A percentile compares a stretch with the other conserved stretches of the same genome.
Evolutionary conservation across 53 echinoderm and acorn worm species (phyloP).

Genomic region (Pentamera pediparva): DNA sequence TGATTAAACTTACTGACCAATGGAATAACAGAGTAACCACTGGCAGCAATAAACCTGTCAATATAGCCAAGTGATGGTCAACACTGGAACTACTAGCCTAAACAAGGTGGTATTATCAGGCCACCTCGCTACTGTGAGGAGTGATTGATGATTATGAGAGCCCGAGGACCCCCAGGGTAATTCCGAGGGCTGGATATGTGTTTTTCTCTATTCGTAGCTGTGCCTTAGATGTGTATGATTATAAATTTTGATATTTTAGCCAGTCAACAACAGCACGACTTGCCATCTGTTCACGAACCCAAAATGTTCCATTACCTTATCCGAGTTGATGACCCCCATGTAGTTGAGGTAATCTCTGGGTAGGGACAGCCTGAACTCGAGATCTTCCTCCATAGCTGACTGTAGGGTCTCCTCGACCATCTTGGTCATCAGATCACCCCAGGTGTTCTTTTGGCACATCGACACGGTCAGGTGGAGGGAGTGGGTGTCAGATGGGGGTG

Average conservation of each 20-base stretch:
- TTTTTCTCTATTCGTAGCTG: no score
- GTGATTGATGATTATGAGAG: no score
- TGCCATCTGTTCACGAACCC: neutral
- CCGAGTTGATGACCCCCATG: slow-evolving; percentile 83
- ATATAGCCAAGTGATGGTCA: no score
- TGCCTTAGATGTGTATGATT: no score
- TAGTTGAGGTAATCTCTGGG: slow-evolving; percentile 86
- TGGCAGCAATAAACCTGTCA: no score
- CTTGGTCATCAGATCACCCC: slow-evolving; percentile 81
- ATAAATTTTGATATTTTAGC: neutral
- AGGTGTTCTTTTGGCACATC: slow-evolving; percentile 85
- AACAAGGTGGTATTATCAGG: no score
- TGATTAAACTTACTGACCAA: no score
- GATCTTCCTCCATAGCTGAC: slow-evolving; percentile 56
- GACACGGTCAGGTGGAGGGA: slow-evolving; percentile 91
- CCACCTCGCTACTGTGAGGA: no score
- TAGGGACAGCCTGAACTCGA: slow-evolving; percentile 67
- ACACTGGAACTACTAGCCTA: no score
- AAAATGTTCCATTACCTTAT: slow-evolving; percentile 45
- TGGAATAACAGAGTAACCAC: no score
- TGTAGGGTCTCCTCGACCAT: slow-evolving; percentile 55
- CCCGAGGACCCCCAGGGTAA: no score
- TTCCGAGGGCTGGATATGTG: no score
- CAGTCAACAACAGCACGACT: neutral
- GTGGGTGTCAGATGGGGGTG: slow-evolving; percentile 79